Base-by-base conservation (phyloP, 2,888 invertebrate species). In the Tenthredo notha region DNA sequence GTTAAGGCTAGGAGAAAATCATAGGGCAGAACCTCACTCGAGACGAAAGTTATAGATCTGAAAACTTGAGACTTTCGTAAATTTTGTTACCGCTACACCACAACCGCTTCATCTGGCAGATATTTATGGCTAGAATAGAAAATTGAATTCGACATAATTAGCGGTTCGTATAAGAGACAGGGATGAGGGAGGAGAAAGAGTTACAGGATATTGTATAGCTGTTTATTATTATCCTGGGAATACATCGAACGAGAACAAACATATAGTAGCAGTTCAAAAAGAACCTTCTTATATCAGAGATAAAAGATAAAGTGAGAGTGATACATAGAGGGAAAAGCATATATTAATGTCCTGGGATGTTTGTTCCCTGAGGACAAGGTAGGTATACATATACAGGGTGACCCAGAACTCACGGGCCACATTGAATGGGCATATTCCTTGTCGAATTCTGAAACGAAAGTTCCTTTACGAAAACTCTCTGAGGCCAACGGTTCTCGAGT, bases 291-390 rank as follows among this genome's bases (percentile, higher is more conserved):
- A 6, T 37, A 33, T 54, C 50, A 18, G 33, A 15, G 25, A 43
- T 18, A 50, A 18, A 9, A 50, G 77, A 47, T 18, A 21, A 12
- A 25, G 29, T 5, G 15, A 33, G 18, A 29, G 21, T 5, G 4
- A 29, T 50, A 50, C 1, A 1, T 10, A 29, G 12, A 33, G 33
- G 29, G 6, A 67, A 77, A n/a, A 77, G 77, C 25, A 54, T 77
- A 54, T 54, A 74, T 74, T 74, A 29, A 77, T 77, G 50, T 54
- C 77, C 77, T 18, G 77, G 77, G 54, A 47, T 33, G 77, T 77
- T 77, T 33, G 33, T 77, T 18, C 33, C 77, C 2, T 12, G 50
- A 74, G 72, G 72, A 74, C n/a, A 12, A 33, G 12, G 67, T 33
- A 33, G 1, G 18, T 5, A 37, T 37, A 29, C 29, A 1, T 29